Conservation (phyloP, 2,797 vertebrate species). For the Gastrophryne carolinensis region DNA sequence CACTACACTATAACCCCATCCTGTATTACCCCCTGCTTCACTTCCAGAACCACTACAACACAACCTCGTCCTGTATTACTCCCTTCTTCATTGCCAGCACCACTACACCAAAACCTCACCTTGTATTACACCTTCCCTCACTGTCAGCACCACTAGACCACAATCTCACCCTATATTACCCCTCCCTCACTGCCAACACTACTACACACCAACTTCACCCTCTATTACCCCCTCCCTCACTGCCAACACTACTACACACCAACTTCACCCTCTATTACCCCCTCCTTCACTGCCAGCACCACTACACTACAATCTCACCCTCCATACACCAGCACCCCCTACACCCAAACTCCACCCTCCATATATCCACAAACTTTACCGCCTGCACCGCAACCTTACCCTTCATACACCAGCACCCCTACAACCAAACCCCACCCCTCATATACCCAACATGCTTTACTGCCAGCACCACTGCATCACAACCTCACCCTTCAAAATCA, state of each 20-base stretch:
- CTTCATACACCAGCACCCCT: no score
- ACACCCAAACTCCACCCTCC: no score
- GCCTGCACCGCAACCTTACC: no score
- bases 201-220: not conserved
- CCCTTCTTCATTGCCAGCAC: not conserved
- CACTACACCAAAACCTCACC: not conserved
- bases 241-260: not conserved
- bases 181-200: not conserved
- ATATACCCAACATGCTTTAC: no score
- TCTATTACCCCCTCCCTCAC: not conserved
- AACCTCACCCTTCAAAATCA: not conserved
- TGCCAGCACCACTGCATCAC: no score
- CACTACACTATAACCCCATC: not conserved
- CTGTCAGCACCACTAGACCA: not conserved
- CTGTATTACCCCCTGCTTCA: not conserved
- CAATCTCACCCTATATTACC: not conserved
- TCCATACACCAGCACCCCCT: no score
- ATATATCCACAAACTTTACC: not conserved
- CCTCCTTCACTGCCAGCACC: not conserved
- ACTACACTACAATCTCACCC: not conserved
- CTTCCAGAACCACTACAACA: not conserved
- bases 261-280: not conserved
- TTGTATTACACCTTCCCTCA: not conserved
- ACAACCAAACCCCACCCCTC: no score
- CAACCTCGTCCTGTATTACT: not conserved